Evolutionary conservation across 2,113 vertebrate genomes (phyloP).

Genomic region (Heterotis niloticus): DNA sequence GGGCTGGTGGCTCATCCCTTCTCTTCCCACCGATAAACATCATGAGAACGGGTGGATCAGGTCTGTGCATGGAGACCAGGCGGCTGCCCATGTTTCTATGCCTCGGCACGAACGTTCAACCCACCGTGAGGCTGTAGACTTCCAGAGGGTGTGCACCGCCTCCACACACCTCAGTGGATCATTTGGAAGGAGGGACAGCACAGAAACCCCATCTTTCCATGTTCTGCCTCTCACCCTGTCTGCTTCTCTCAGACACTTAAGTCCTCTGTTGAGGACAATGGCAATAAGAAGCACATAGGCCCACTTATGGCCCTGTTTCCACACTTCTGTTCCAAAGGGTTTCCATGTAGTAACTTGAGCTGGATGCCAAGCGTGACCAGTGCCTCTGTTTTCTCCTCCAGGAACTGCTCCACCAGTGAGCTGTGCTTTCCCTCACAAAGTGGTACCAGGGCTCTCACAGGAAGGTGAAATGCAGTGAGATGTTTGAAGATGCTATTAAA

Average conservation of each 20-base stretch:
- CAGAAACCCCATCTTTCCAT: neutral
- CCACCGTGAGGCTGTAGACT: too few species aligned
- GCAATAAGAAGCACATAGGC: constrained; percentile 33
- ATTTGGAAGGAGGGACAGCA: too few species aligned
- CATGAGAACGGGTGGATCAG: neutral
- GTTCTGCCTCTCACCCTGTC: constrained; percentile 27
- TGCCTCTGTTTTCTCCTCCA: neutral
- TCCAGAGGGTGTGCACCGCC: too few species aligned
- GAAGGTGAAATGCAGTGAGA: too few species aligned
- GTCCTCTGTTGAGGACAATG: constrained; percentile 45
- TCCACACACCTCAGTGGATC: too few species aligned
- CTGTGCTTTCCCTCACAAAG: neutral
- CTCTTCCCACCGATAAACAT: neutral
- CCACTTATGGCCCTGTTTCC: constrained; percentile 20
- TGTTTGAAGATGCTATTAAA: too few species aligned
- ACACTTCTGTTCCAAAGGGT: constrained; percentile 14
- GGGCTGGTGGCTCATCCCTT: neutral
- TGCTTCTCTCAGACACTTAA: constrained; percentile 41
- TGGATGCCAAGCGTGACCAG: too few species aligned
- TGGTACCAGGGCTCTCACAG: neutral
- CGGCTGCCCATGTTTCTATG: too few species aligned
- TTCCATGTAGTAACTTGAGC: neutral
- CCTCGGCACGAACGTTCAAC: too few species aligned
- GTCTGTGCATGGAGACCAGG: too few species aligned
- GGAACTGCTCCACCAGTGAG: too few species aligned